phyloP scores from a whole-genome alignment of 2,888 invertebrate species.

The Limenitis camilla region DNA sequence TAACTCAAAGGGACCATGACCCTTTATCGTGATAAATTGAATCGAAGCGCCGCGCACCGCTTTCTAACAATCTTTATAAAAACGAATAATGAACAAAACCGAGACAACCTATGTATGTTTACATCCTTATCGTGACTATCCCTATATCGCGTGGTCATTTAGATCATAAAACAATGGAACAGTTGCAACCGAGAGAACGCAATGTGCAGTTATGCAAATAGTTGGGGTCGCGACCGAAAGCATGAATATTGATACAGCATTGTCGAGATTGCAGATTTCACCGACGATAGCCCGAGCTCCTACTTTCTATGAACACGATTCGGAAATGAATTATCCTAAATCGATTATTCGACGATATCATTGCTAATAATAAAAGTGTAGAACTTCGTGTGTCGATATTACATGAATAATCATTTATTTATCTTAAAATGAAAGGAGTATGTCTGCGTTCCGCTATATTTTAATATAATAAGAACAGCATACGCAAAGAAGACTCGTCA shows the following conservation, averaged over 20 bases:
- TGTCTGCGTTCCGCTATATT: slow-evolving; percentile 36
- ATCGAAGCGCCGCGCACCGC: slow-evolving; percentile 16
- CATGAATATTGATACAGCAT: slow-evolving; percentile 73
- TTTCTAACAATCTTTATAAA: slow-evolving; percentile 13
- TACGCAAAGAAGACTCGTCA: slow-evolving; percentile 47
- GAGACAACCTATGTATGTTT: slow-evolving; percentile 46
- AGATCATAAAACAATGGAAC: slow-evolving; percentile 74
- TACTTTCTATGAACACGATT: slow-evolving; percentile 63
- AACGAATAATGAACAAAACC: slow-evolving; percentile 33
- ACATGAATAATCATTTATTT: too few relatives aligned
- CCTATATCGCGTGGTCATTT: slow-evolving; percentile 69
- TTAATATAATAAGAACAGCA: slow-evolving; percentile 50
- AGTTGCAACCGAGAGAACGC: slow-evolving; percentile 66
- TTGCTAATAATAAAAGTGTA: slow-evolving; percentile 26
- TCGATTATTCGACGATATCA: slow-evolving; percentile 50
- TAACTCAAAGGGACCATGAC: slow-evolving; percentile 13
- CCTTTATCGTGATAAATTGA: slow-evolving; percentile 17
- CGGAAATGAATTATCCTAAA: slow-evolving; percentile 55
- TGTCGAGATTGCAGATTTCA: slow-evolving; percentile 66
- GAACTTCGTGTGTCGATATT: too few relatives aligned
- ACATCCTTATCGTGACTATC: slow-evolving; percentile 67
- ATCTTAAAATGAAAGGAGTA: too few relatives aligned
- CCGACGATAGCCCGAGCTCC: slow-evolving; percentile 54
- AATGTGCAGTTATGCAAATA: slow-evolving; percentile 72
- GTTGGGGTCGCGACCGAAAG: slow-evolving; percentile 66